phyloP scores from a whole-genome alignment of 2,113 vertebrate species.

The Scolopax mira region DNA sequence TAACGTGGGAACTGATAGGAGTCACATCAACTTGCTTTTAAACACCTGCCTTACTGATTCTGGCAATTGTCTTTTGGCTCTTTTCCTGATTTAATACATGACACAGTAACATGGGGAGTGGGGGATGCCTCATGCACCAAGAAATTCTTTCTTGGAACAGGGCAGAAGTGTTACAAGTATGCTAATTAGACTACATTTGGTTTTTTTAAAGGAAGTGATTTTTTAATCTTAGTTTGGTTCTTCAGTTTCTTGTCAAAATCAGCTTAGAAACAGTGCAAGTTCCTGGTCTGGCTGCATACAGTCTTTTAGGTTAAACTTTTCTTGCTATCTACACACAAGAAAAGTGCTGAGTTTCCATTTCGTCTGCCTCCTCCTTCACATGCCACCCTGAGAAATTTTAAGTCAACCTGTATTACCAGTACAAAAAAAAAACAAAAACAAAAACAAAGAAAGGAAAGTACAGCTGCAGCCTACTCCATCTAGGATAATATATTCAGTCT shows the following conservation, averaged over 20 bases:
- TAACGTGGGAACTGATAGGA: neutral
- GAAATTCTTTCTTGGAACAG: neutral
- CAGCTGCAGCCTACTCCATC: neutral
- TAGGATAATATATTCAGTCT: neutral
- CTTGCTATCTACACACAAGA: neutral
- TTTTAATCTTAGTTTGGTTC: neutral
- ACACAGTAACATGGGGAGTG: neutral
- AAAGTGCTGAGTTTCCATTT: neutral
- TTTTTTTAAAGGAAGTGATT: neutral
- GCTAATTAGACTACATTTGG: neutral
- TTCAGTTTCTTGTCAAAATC: neutral
- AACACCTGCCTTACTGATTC: neutral
- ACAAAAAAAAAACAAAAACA: neutral
- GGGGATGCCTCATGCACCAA: neutral
- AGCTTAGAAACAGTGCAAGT: neutral
- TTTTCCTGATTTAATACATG: neutral
- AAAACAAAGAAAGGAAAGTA: neutral
- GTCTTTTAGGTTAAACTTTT: constrained; percentile 37
- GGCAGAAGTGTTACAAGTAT: neutral
- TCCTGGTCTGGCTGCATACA: neutral
- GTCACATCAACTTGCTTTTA: neutral
- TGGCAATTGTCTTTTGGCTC: neutral
- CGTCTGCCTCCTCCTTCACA: neutral
- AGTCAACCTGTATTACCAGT: neutral
- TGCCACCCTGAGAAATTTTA: neutral